A percentile compares a stretch with the other conserved stretches of the same genome.
Conservation (phyloP, 1,140 invertebrate species). For the Drosophila hydei region DNA sequence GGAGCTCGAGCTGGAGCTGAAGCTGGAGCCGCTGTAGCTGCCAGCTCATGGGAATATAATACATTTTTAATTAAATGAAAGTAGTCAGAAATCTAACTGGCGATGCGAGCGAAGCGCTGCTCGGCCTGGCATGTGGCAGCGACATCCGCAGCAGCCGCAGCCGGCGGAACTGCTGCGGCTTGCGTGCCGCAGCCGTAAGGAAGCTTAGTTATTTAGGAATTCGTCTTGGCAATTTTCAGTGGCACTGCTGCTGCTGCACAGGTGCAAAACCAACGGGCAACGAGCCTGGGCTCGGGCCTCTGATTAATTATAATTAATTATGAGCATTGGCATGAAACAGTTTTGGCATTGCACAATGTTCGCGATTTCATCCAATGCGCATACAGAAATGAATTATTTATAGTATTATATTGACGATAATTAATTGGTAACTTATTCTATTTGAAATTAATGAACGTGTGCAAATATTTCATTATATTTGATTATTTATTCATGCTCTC, state of each 20-base stretch:
- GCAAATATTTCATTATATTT: slow-evolving; percentile 20
- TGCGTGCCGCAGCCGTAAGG: slow-evolving; percentile 35
- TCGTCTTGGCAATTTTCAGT: slow-evolving; percentile 40
- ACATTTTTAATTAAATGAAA: slow-evolving; percentile 61
- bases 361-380: background rate
- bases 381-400: background rate
- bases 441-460: slow-evolving; percentile 26
- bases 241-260: background rate
- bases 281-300: background rate
- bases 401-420: slow-evolving; percentile 8
- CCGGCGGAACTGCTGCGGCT: slow-evolving; percentile 45
- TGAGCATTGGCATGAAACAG: slow-evolving; percentile 7
- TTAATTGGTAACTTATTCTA: slow-evolving; percentile 24
- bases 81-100: slow-evolving; percentile 39
- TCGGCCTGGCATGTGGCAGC: slow-evolving; percentile 1
- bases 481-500: slow-evolving; percentile 12
- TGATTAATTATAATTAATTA: slow-evolving; percentile 41
- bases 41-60: slow-evolving; percentile 40
- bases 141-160: slow-evolving; percentile 41
- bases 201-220: slow-evolving; percentile 45
- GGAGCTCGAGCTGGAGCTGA: background rate
- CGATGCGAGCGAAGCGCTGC: background rate
- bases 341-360: slow-evolving; percentile 1
- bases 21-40: slow-evolving; percentile 11
- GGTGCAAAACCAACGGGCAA: background rate